These are phyloP conservation scores for Hydropsyche betteni DNA, from an alignment of 2,888 invertebrate genomes.

Conservation along the genomic window DNA sequence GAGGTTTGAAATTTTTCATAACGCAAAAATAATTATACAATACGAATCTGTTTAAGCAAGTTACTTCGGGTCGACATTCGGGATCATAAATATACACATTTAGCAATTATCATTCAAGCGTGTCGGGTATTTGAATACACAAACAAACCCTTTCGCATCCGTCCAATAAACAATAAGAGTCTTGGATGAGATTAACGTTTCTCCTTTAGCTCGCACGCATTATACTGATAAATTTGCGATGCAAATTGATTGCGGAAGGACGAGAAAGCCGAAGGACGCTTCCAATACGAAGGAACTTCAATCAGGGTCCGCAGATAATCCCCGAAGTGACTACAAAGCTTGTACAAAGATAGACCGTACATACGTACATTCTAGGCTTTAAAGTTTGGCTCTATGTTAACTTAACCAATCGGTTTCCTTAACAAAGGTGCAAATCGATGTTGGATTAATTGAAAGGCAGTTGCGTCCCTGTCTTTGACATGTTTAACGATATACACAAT, in stretches of 20 bases:
- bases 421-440: no score
- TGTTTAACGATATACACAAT: no score
- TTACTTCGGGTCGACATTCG: not conserved
- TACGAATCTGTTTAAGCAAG: not conserved
- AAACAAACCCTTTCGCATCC: slow-evolving; percentile 50
- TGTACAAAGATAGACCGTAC: no score
- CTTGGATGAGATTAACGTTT: slow-evolving; percentile 42
- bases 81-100: slow-evolving; percentile 36
- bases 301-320: slow-evolving; percentile 2
- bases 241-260: slow-evolving; percentile 49
- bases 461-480: no score
- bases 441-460: no score
- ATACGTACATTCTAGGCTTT: no score
- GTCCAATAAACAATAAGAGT: slow-evolving; percentile 50
- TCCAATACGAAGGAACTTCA: slow-evolving; percentile 16
- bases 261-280: slow-evolving; percentile 10
- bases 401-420: no score
- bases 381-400: no score
- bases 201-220: slow-evolving; percentile 35
- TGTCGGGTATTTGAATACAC: slow-evolving; percentile 49
- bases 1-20: not conserved
- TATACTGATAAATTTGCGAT: slow-evolving; percentile 50
- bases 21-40: slow-evolving; percentile 26
- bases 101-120: slow-evolving; percentile 46
- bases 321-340: no score